Base-by-base conservation (phyloP, 2,113 vertebrate species). In the Pangasianodon gigas region DNA sequence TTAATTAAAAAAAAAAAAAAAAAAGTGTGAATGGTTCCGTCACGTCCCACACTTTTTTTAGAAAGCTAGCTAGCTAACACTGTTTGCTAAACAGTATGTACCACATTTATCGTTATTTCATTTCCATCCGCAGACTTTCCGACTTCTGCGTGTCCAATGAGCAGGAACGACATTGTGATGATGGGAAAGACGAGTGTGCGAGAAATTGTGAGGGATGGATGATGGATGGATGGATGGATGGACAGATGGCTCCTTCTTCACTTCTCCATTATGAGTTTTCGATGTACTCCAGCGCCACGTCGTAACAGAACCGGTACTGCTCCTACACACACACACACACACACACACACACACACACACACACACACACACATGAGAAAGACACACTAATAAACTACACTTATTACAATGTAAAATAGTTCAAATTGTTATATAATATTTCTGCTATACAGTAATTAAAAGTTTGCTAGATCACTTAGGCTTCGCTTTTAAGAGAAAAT, bases 251-350 rank as follows among this genome's bases (percentile, higher is more conserved):
- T 58, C 85, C 92, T 92, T 44, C 52, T 19, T 89, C 32, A 81
- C 24, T 51, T 83, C 60, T 81, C 2, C 88, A 91, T 96, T 99
- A 99, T 2, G 98, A 98, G 0, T 97, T 97, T 91, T 99, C 98
- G 88, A 99, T 96, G 94, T 98, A 99, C 93, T 99, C 98, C 96
- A 99, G 93, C 0, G 98, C 96, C 75, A 99, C 96, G 54, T 99
- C 98, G 0, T 99, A 99, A 94, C 98, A 98, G 96, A 99, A 99
- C n/a, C 98, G 97, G 92, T 99, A 99, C 91, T 99, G 98, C 89
- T 99, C 98, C 98, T 99, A 93, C 19, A 89, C 83, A 80, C 18
- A 26, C 79, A 87, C 26, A 32, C 77, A 77, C 75, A 79, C 44
- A 79, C 77, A 80, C 46, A 80, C 77, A 48, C 75, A 79, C 44